Conservation (phyloP, 2,888 invertebrate species). For the Thysanoteuthis rhombus region DNA sequence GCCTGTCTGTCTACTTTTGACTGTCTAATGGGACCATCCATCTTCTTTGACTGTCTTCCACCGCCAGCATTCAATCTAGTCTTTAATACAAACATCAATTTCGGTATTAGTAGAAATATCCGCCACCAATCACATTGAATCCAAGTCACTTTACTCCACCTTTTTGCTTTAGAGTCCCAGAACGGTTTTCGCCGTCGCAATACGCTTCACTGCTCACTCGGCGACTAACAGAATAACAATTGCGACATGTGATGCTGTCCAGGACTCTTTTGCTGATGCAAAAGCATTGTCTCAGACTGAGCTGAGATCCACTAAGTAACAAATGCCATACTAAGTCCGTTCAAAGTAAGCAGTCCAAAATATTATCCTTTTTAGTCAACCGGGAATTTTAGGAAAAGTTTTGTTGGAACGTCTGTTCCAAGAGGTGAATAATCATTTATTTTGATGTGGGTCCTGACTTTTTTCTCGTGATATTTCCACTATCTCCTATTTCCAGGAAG, state of each 20-base stretch:
- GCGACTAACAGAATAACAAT: background rate
- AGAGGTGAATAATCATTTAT: no score
- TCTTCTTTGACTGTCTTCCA: background rate
- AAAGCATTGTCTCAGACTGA: background rate
- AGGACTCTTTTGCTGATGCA: background rate
- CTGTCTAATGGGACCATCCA: background rate
- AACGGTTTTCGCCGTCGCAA: background rate
- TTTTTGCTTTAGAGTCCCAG: background rate
- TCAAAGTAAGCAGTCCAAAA: background rate
- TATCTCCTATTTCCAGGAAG: no score
- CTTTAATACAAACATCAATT: background rate
- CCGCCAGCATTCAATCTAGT: background rate
- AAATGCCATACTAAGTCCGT: background rate
- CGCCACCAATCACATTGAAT: background rate
- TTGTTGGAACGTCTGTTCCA: no score
- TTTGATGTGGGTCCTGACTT: no score
- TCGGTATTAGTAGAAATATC: background rate
- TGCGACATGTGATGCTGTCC: background rate
- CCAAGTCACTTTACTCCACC: background rate
- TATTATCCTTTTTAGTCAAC: no score
- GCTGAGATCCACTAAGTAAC: background rate
- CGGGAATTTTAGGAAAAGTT: no score
- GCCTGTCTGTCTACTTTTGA: background rate
- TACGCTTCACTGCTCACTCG: background rate
- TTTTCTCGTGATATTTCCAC: no score